phyloP scores from a whole-genome alignment of 2,113 vertebrate species.

The Protomyctophum bolini region DNA sequence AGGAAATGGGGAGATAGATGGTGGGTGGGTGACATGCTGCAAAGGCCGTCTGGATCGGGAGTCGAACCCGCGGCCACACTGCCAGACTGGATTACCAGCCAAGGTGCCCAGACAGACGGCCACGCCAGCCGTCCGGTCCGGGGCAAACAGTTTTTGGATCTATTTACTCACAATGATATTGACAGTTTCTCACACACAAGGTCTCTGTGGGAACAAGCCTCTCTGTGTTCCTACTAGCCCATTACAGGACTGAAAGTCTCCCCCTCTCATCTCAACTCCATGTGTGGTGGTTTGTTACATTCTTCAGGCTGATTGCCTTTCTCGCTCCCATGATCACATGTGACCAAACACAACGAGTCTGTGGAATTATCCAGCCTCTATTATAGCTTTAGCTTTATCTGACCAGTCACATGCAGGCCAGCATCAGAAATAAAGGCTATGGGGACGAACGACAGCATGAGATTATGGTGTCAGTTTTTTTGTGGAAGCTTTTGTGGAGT shows the following conservation, averaged over 20 bases:
- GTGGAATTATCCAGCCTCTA: slow-evolving; percentile 34
- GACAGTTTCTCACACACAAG: not conserved
- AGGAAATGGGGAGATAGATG: too few species aligned
- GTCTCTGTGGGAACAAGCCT: not conserved
- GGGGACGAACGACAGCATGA: not conserved
- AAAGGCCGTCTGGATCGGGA: too few species aligned
- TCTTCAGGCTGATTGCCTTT: slow-evolving; percentile 27
- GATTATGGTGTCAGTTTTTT: slow-evolving; percentile 31
- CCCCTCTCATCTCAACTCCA: not conserved
- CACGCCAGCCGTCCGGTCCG: too few species aligned
- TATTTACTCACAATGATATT: not conserved
- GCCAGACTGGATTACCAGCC: too few species aligned
- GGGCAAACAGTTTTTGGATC: not conserved
- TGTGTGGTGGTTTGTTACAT: slow-evolving; percentile 12
- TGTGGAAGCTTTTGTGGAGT: not conserved
- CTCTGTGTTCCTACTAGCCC: not conserved
- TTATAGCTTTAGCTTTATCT: slow-evolving; percentile 48
- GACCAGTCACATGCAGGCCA: slow-evolving; percentile 45
- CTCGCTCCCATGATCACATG: slow-evolving; percentile 26
- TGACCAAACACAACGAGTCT: not conserved
- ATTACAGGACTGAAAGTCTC: not conserved
- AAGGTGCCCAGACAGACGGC: too few species aligned
- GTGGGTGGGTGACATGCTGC: too few species aligned
- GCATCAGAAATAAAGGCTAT: not conserved
- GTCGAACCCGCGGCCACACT: too few species aligned